Evolutionary conservation across 2,797 vertebrate genomes (phyloP).

Genomic region (Varecia variegata): DNA sequence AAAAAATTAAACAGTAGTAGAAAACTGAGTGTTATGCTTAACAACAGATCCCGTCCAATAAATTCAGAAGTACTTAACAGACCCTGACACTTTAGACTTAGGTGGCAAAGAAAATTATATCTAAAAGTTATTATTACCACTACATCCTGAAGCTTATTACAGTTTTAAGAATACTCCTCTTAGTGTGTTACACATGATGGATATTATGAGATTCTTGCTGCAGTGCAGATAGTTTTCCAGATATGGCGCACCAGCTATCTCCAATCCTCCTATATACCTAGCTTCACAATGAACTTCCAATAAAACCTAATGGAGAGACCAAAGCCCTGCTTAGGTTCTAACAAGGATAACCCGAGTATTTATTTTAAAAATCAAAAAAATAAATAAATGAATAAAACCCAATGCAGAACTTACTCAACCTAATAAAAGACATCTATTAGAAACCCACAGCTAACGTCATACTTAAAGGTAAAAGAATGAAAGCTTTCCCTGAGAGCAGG

Average conservation of each 20-base stretch:
- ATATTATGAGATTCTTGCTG: background rate
- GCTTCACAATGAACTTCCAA: background rate
- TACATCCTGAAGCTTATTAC: background rate
- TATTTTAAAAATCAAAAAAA: background rate
- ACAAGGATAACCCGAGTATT: background rate
- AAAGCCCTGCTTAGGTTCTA: background rate
- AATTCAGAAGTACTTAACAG: background rate
- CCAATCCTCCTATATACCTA: background rate
- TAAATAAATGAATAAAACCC: background rate
- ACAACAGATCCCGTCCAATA: background rate
- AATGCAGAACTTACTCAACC: background rate
- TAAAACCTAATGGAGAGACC: background rate
- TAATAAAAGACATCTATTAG: background rate
- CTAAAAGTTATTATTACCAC: background rate
- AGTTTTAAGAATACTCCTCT: background rate
- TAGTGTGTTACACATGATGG: background rate
- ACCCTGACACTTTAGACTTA: background rate
- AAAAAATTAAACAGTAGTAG: background rate
- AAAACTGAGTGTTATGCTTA: background rate
- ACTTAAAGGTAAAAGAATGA: background rate
- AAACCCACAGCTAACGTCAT: background rate
- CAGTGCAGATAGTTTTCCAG: background rate
- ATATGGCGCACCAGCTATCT: background rate
- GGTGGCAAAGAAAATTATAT: background rate
- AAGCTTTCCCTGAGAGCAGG: background rate